A percentile compares a stretch with the other conserved stretches of the same genome.
These are phyloP conservation scores for Galagoides demidoff DNA, from an alignment of 2,797 vertebrate genomes.

Conservation along the genomic window DNA sequence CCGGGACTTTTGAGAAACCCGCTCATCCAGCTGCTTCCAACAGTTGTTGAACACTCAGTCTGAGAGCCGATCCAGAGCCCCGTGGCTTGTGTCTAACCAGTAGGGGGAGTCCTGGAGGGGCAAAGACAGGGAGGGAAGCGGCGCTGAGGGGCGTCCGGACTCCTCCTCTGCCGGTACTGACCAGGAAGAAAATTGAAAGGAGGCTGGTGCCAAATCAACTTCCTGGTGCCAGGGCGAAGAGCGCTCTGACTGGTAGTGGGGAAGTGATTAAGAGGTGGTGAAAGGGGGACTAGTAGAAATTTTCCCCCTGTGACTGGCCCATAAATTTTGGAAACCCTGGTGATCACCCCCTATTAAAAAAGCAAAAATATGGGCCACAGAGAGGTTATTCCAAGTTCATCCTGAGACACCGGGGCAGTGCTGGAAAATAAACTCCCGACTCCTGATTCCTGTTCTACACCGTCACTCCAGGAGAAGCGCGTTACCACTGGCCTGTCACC, in stretches of 20 bases:
- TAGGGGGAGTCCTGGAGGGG: neutral
- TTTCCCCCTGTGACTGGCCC: constrained; percentile 75
- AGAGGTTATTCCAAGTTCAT: constrained; percentile 83
- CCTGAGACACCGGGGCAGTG: constrained; percentile 59
- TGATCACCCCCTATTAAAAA: constrained; percentile 80
- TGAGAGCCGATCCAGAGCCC: neutral
- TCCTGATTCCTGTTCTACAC: constrained; percentile 54
- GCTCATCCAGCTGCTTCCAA: neutral
- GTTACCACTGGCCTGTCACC: constrained; percentile 27
- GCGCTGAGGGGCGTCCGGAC: neutral
- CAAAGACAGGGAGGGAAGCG: neutral
- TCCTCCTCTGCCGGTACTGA: neutral
- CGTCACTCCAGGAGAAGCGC: neutral
- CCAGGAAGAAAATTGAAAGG: constrained; percentile 37
- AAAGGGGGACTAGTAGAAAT: constrained; percentile 75
- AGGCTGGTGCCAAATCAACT: constrained; percentile 24
- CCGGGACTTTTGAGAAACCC: neutral
- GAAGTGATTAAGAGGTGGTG: constrained; percentile 77
- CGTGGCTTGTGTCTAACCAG: neutral
- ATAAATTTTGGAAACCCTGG: constrained; percentile 81
- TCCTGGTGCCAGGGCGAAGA: constrained; percentile 57
- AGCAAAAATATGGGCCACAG: constrained; percentile 78
- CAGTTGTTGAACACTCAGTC: neutral
- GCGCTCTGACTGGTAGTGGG: neutral
- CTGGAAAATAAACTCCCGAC: constrained; percentile 74